A percentile compares a stretch with the other conserved stretches of the same genome.
phyloP scores from a whole-genome alignment of 1,140 invertebrate species.

The Diploscapter pachys region DNA sequence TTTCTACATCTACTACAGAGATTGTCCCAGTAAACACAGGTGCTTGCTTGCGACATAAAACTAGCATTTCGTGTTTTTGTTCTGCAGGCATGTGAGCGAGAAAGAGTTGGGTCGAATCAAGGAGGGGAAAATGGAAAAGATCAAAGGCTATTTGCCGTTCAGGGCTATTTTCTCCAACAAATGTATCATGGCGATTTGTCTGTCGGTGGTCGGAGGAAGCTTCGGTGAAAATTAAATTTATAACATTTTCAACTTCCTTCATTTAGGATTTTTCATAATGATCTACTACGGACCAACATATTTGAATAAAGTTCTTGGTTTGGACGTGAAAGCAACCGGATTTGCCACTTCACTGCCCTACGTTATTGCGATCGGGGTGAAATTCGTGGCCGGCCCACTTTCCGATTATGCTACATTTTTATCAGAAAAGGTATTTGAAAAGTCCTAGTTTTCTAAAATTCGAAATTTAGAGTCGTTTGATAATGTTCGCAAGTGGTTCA shows the following conservation, averaged over 20 bases:
- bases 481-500: constrained; percentile 47
- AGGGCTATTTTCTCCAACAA: constrained; percentile 41
- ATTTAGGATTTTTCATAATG: constrained; percentile 37
- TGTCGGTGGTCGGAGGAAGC: constrained; percentile 37
- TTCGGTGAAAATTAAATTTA: constrained; percentile 19
- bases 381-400: constrained; percentile 49
- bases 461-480: constrained; percentile 24
- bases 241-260: no score
- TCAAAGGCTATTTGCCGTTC: constrained; percentile 26
- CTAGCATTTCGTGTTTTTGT: constrained; percentile 2
- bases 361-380: constrained; percentile 41
- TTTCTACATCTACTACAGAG: constrained; percentile 45
- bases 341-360: constrained; percentile 50
- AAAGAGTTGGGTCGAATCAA: constrained; percentile 31
- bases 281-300: constrained; percentile 42
- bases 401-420: constrained; percentile 45
- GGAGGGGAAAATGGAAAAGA: constrained; percentile 16
- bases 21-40: constrained; percentile 35
- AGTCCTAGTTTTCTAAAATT: background rate
- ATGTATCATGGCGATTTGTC: constrained; percentile 34
- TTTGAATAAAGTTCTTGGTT: constrained; percentile 43
- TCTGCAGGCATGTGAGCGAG: constrained; percentile 26
- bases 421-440: constrained; percentile 17
- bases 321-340: constrained; percentile 44
- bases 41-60: background rate